phyloP scores from a whole-genome alignment of 2,888 invertebrate species.

The Sinelater perroti region DNA sequence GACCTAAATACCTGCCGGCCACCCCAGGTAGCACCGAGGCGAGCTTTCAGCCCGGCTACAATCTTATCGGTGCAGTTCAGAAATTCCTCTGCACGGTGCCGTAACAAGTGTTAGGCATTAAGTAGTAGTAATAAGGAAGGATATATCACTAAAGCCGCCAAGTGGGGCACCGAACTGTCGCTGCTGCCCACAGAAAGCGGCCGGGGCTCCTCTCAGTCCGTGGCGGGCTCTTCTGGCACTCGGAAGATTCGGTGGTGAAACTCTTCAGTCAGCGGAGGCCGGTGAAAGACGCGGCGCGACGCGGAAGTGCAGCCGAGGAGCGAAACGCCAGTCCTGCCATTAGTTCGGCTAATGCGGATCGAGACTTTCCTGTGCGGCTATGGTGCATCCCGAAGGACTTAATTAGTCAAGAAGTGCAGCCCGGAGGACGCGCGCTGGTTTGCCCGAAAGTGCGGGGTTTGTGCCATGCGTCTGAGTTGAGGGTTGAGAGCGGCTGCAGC shows the following conservation, averaged over 20 bases:
- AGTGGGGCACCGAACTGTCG: conserved; percentile 39
- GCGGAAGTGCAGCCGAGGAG: conserved; percentile 17
- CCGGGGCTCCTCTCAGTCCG: conserved; percentile 31
- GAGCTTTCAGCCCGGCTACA: no score
- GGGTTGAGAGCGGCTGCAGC: not conserved
- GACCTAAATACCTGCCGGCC: no score
- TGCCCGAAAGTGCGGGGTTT: not conserved
- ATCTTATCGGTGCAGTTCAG: not conserved
- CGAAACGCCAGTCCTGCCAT: conserved; percentile 4
- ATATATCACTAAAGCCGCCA: conserved; percentile 41
- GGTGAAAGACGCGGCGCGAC: conserved; percentile 29
- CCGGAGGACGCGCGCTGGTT: not conserved
- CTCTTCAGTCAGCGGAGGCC: conserved; percentile 14
- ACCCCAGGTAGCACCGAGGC: no score
- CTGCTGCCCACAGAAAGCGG: conserved; percentile 36
- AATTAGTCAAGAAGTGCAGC: not conserved
- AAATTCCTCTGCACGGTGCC: conserved; percentile 13
- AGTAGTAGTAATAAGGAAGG: conserved; percentile 47
- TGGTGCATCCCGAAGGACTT: not conserved
- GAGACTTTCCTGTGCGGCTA: not conserved
- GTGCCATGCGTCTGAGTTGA: not conserved
- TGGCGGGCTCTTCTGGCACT: conserved; percentile 27
- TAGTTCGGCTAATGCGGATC: not conserved
- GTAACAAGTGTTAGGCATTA: conserved; percentile 24
- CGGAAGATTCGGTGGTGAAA: conserved; percentile 24